These are phyloP conservation scores for Chiloscyllium punctatum DNA, from an alignment of 2,797 vertebrate species.

Conservation along the genomic window DNA sequence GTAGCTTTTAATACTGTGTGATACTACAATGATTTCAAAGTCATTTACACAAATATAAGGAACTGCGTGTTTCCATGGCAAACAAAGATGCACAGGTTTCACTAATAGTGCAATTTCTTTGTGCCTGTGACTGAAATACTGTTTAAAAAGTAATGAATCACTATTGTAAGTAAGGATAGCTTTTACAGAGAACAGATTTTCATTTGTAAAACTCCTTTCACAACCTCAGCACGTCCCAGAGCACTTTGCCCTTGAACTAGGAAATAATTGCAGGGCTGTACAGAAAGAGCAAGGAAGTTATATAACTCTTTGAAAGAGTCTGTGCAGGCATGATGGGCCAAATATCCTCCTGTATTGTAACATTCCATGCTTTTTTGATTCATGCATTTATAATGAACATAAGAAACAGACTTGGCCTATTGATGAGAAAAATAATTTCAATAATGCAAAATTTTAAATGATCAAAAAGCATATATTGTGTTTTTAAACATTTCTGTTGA, in stretches of 20 bases:
- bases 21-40: not conserved
- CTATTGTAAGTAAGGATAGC: not conserved
- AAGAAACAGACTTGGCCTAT: not conserved
- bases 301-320: not conserved
- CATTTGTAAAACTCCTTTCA: not conserved
- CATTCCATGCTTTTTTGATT: not conserved
- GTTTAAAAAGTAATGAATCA: not conserved
- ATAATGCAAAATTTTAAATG: not conserved
- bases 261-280: not conserved
- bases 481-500: not conserved
- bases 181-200: not conserved
- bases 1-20: conserved; percentile 4
- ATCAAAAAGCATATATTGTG: not conserved
- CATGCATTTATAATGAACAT: not conserved
- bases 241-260: not conserved
- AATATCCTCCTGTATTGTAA: not conserved
- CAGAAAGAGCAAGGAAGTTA: not conserved
- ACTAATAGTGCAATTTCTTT: not conserved
- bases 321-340: not conserved
- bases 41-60: not conserved
- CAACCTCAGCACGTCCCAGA: not conserved
- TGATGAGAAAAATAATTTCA: not conserved
- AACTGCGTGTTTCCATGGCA: not conserved
- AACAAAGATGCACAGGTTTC: not conserved
- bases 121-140: not conserved